Conservation (phyloP, 2,113 vertebrate genomes). For the Apistogramma diplotaenia region DNA sequence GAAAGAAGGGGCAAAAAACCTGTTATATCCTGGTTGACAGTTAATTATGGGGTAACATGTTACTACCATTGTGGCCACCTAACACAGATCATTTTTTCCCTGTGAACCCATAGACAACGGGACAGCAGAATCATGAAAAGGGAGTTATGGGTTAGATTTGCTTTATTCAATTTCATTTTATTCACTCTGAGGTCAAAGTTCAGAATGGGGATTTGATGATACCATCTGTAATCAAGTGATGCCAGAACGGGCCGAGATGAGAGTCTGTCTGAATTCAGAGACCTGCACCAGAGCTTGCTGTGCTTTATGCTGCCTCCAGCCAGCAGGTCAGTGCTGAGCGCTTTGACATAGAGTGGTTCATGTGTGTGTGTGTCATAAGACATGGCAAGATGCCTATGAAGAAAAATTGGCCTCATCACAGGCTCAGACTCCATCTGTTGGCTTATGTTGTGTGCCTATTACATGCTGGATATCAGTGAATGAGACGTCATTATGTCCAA, state of each 20-base stretch:
- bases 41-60: constrained; percentile 46
- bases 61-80: not conserved
- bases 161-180: constrained; percentile 47
- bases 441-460: constrained; percentile 20
- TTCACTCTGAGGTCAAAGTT: constrained; percentile 54
- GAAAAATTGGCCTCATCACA: constrained; percentile 11
- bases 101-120: not conserved
- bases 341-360: constrained; percentile 14
- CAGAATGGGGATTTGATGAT: constrained; percentile 47
- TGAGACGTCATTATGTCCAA: constrained; percentile 47
- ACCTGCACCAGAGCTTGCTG: not conserved
- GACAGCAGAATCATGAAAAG: constrained; percentile 21
- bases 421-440: constrained; percentile 23
- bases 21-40: constrained; percentile 26
- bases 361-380: not conserved
- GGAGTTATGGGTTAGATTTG: constrained; percentile 17
- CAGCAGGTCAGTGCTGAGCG: constrained; percentile 17
- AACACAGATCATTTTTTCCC: not conserved
- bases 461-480: constrained; percentile 37
- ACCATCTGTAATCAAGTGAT: constrained; percentile 55
- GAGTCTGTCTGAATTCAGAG: constrained; percentile 12
- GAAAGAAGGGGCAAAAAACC: not conserved
- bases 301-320: not conserved
- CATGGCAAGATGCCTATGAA: constrained; percentile 21
- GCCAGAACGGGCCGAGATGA: constrained; percentile 37